Evolutionary conservation across 2,888 invertebrate genomes (phyloP), one percentile per base, ranked within the genome.

Genomic region (Epistrophe eligans): DNA sequence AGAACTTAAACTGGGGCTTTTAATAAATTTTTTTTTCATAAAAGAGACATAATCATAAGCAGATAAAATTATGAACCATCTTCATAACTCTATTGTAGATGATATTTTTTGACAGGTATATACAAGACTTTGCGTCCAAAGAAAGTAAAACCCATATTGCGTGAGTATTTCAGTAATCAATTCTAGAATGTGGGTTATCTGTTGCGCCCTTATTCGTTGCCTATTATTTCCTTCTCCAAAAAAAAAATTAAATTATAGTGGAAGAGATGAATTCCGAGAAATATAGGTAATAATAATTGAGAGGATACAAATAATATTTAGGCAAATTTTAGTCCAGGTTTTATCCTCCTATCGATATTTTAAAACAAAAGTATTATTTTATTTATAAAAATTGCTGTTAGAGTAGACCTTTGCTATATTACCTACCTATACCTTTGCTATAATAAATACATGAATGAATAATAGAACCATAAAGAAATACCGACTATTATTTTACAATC

Each of bases 11-110:
- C 17, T 60, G 58, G 38, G 38, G 10, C 19, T 13, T 38, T 60
- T 7, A 19, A 32, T 32, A 9, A 32, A n/a, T 32, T 28, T 28
- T 52, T 24, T 11, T 19, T 8, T 24, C 5, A 17, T 1, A 5
- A 35, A 57, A 9, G 5, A 58, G n/a, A 58, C 7, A 58, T n/a
- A 58, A n/a, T 57, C 35, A 35, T 57, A 35, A 10, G n/a, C 9
- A 19, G 19, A 38, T 13, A 19, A 38, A 60, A 60, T 55, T 55
- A 55, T 32, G 55, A n/a, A 52, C 13, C 52, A 55, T 55, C 28
- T 28, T 55, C 28, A 55, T 32, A 32, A 32, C 4, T 55, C 28
- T 55, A 32, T 32, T 55, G n/a, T 55, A 28, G 55, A 28, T 32
- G 13, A n/a, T 28, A 0, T 55, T 28, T 55, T 9, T 2, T 6